A percentile compares a stretch with the other conserved stretches of the same genome.
phyloP scores from a whole-genome alignment of 2,113 vertebrate genomes.

The Protomyctophum bolini region DNA sequence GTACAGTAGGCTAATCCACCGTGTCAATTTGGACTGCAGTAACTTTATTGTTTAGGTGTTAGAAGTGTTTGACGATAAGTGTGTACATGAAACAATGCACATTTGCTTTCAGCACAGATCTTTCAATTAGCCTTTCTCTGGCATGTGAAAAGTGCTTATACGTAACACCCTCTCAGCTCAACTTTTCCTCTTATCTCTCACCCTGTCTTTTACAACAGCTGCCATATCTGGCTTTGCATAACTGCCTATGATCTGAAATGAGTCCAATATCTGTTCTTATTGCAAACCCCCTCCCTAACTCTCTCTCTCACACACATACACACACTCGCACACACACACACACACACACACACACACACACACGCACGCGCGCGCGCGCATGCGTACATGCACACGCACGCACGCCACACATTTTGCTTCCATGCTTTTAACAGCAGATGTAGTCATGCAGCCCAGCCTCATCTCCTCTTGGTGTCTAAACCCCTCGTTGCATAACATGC shows the following conservation, averaged over 20 bases:
- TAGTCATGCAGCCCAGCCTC: constrained; percentile 3
- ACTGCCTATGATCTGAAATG: constrained; percentile 51
- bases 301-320: background rate
- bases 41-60: constrained; percentile 16
- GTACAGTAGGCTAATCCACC: no score
- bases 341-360: no score
- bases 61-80: constrained; percentile 35
- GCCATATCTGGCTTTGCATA: constrained; percentile 56
- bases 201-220: constrained; percentile 58
- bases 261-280: constrained; percentile 23
- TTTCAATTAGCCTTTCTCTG: constrained; percentile 66
- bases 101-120: constrained; percentile 35
- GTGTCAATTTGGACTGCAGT: background rate
- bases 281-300: background rate
- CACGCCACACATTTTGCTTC: constrained; percentile 16
- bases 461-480: background rate
- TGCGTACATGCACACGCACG: background rate
- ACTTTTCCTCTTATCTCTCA: constrained; percentile 48
- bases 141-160: constrained; percentile 56
- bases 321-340: background rate
- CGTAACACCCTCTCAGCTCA: constrained; percentile 46
- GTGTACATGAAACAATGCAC: constrained; percentile 3
- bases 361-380: no score
- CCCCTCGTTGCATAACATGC: background rate
- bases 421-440: constrained; percentile 10